These are phyloP conservation scores for Epirrhoe tristata DNA, from an alignment of 2,888 invertebrate genomes.

Conservation along the genomic window DNA sequence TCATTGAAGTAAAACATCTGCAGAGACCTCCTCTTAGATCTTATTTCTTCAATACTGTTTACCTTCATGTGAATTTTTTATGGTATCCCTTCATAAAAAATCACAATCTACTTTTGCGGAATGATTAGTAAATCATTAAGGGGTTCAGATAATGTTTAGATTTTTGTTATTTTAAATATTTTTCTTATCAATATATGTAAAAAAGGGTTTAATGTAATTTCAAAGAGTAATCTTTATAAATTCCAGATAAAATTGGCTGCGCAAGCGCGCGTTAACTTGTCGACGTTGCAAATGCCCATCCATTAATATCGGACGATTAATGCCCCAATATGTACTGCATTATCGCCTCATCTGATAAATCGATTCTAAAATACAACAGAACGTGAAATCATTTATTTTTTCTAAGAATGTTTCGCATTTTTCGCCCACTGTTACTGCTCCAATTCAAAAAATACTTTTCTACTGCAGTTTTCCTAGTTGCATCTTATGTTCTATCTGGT, in stretches of 20 bases:
- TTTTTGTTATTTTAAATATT: background rate
- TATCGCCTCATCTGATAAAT: slow-evolving; percentile 21
- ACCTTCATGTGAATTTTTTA: too few species aligned
- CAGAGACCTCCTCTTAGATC: background rate
- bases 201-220: background rate
- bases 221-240: slow-evolving; percentile 15
- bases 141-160: too few species aligned
- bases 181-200: background rate
- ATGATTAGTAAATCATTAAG: too few species aligned
- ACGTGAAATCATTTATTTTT: background rate
- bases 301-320: slow-evolving; percentile 48
- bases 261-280: slow-evolving; percentile 23
- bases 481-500: too few species aligned
- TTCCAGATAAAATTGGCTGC: slow-evolving; percentile 11
- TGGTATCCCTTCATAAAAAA: too few species aligned
- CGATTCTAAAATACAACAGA: background rate
- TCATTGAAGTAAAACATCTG: background rate
- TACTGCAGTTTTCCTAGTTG: too few species aligned
- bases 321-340: slow-evolving; percentile 54
- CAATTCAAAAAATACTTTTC: too few species aligned
- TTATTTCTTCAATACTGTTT: background rate
- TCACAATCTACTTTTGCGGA: too few species aligned
- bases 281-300: slow-evolving; percentile 30
- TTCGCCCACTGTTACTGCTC: too few species aligned
- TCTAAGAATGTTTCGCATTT: too few species aligned